Evolutionary conservation across 2,888 invertebrate genomes (phyloP).

Genomic region (Xestia c-nigrum): DNA sequence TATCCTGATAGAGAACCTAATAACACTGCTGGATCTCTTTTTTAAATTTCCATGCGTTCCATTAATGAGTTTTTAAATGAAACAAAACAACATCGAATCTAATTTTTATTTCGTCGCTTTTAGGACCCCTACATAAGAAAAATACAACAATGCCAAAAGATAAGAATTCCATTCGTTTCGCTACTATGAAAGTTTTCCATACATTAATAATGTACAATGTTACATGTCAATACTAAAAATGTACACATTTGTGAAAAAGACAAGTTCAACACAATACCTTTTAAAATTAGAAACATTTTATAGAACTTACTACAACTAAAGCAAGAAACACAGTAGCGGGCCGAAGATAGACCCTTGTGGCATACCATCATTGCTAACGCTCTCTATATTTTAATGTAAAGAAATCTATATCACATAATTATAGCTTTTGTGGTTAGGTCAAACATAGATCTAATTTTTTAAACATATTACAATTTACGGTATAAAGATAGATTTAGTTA

Average conservation of each 20-base stretch:
- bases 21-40: not conserved
- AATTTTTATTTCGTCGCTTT: constrained; percentile 86
- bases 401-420: too few species aligned
- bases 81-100: constrained; percentile 79
- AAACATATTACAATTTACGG: not conserved
- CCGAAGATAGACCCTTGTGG: not conserved
- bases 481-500: not conserved
- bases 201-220: constrained; percentile 57
- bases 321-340: not conserved
- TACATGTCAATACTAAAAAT: constrained; percentile 44
- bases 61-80: constrained; percentile 39
- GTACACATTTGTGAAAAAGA: constrained; percentile 39
- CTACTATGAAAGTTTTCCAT: constrained; percentile 62
- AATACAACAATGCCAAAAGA: constrained; percentile 81
- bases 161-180: constrained; percentile 68
- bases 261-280: not conserved
- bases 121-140: constrained; percentile 85
- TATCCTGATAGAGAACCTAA: not conserved
- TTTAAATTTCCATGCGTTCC: not conserved
- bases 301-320: not conserved
- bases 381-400: not conserved
- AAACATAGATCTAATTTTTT: not conserved
- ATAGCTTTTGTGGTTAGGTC: not conserved
- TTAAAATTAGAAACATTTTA: not conserved
- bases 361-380: not conserved